Conservation (phyloP, 2,888 invertebrate genomes). For the Mayetiola destructor region DNA sequence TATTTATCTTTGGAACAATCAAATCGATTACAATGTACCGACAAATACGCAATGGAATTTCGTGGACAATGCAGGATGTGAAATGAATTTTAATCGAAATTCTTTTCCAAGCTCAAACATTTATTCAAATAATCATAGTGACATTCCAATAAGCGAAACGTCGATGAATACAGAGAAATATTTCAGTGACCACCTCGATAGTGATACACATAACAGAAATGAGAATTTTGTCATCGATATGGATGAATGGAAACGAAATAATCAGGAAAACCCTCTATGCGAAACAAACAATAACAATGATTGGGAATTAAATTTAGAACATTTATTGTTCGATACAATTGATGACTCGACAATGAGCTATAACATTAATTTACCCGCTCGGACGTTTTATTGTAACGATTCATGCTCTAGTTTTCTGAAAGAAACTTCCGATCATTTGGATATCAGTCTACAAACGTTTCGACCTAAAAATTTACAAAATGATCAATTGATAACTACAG, state of each 20-base stretch:
- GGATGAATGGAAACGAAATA: constrained; percentile 1
- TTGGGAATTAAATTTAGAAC: constrained; percentile 28
- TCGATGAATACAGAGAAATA: background rate
- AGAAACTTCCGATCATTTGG: constrained; percentile 33
- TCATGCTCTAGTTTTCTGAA: constrained; percentile 39
- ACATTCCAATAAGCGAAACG: background rate
- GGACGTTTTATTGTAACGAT: constrained; percentile 42
- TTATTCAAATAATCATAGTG: background rate
- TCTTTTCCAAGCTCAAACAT: background rate
- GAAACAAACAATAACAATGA: constrained; percentile 15
- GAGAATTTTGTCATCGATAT: background rate
- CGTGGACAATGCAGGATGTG: background rate
- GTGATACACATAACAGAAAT: background rate
- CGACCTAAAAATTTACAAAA: background rate
- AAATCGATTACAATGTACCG: background rate
- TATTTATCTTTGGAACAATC: constrained; percentile 17
- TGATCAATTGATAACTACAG: background rate
- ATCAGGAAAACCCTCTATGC: background rate
- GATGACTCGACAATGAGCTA: constrained; percentile 20
- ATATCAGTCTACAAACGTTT: constrained; percentile 1
- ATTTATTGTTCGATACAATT: constrained; percentile 29
- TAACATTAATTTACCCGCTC: constrained; percentile 39
- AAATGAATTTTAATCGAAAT: background rate
- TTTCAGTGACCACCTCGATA: too few relatives aligned
- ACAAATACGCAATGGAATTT: background rate